phyloP scores from a whole-genome alignment of 2,888 invertebrate genomes.

The Adelognathus sp. region DNA sequence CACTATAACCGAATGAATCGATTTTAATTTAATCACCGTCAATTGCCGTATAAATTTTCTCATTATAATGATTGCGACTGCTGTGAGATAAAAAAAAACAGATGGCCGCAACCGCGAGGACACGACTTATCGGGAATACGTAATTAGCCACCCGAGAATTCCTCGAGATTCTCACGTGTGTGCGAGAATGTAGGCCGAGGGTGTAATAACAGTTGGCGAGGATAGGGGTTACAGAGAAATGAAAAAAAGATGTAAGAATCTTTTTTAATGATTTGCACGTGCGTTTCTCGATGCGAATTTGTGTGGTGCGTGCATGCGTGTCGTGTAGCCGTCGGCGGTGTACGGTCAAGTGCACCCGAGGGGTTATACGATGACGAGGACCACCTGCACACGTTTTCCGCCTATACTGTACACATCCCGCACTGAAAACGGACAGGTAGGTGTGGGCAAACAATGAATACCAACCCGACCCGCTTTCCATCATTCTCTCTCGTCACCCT shows the following conservation, averaged over 20 bases:
- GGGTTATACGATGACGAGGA: background rate
- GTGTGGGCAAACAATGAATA: conserved; percentile 52
- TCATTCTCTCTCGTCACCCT: conserved; percentile 23
- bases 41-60: background rate
- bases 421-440: conserved; percentile 40
- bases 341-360: conserved; percentile 39
- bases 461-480: conserved; percentile 8
- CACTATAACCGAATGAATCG: too few species aligned
- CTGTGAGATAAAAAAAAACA: background rate
- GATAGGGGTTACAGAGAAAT: background rate
- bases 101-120: background rate
- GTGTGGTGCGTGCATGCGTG: background rate
- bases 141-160: conserved; percentile 20
- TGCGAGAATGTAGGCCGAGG: background rate
- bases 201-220: background rate
- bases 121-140: conserved; percentile 7
- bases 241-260: too few species aligned
- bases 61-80: background rate
- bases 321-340: background rate
- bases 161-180: background rate
- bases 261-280: conserved; percentile 41
- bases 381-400: conserved; percentile 57
- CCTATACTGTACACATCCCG: background rate
- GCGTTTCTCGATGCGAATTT: background rate
- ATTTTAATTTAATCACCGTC: background rate